Base-by-base conservation (phyloP, 37 sponge, comb jelly and placozoan genomes). In the Spongia lamella region DNA sequence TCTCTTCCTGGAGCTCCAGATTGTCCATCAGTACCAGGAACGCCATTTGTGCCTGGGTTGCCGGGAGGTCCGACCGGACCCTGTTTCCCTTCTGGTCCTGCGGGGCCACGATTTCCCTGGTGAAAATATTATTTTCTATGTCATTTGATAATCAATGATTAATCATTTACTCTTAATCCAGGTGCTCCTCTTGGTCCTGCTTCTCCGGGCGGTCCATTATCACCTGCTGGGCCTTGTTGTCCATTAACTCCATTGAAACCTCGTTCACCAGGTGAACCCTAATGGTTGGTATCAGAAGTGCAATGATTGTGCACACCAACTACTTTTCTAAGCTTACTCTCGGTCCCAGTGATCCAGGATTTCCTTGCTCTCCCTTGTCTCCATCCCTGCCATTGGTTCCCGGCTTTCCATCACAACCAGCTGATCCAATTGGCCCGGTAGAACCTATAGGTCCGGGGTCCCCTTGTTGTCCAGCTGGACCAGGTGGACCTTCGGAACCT, bases 171-270 rank as follows among this genome's bases (percentile, higher is more conserved):
- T 38, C 76, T 76, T 15, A 77, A 19, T 7, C 88, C 88, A 43
- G 82, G 1, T 4, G 76, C 58, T 29, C 88, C 88, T 31, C 78
- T 58, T 22, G 79, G 14, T 52, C 88, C 88, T 34, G 79, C 34
- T 7, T 77, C 79, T 14, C 88, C 88, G 22, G 77, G 88, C 3
- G 25, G 26, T 37, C 88, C 88, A 65, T 39, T 24, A 5, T 55
- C 79, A 56, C 88, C 88, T 26, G 47, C 24, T 15, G 43, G 11
- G 0, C 88, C 88, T 32, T 63, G 60, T 3, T 29, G 27, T 34
- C 88, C 88, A 53, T 75, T 65, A n/a, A 47, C 63, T 38, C 88
- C 88, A 66, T 70, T 66, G 62, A 40, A 64, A 31, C 84, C 84
- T 50, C 70, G n/a, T 3, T 75, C 26, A 37, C 88, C 88, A 63